These are phyloP conservation scores for Rhorus exstirpatorius DNA, from an alignment of 2,888 invertebrate species.

Conservation along the genomic window DNA sequence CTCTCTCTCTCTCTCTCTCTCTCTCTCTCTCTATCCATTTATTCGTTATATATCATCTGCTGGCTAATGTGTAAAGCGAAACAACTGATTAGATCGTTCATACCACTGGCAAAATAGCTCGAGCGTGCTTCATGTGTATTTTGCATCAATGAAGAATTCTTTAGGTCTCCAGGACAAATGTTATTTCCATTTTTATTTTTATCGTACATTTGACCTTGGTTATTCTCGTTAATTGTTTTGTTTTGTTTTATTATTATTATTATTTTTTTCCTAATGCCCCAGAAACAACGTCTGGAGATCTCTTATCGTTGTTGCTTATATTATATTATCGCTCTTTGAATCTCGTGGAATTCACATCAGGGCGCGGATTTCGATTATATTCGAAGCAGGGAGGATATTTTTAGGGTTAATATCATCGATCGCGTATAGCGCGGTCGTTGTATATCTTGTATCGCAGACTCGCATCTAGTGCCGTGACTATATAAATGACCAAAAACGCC, in stretches of 20 bases:
- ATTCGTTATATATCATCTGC: slow-evolving; percentile 23
- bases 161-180: not conserved
- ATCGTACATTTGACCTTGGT: not conserved
- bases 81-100: slow-evolving; percentile 36
- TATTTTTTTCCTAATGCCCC: no score
- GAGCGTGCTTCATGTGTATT: not conserved
- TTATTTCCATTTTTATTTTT: not conserved
- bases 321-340: slow-evolving; percentile 5
- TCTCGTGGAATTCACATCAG: slow-evolving; percentile 5
- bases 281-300: slow-evolving; percentile 38
- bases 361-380: slow-evolving; percentile 32
- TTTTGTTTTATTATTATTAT: no score
- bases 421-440: slow-evolving; percentile 18
- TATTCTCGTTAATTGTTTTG: slow-evolving; percentile 3
- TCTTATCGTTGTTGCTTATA: slow-evolving; percentile 36
- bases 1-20: no score
- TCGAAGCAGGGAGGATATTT: slow-evolving; percentile 20
- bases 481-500: slow-evolving; percentile 36
- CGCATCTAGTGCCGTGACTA: slow-evolving; percentile 63
- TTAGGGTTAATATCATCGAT: slow-evolving; percentile 12
- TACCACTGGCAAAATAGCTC: slow-evolving; percentile 2
- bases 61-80: slow-evolving; percentile 33
- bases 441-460: slow-evolving; percentile 53
- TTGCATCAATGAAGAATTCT: not conserved
- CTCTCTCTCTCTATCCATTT: not conserved